These are phyloP conservation scores for Gnathochromis pfefferi DNA, from an alignment of 2,113 vertebrate genomes.

Conservation along the genomic window DNA sequence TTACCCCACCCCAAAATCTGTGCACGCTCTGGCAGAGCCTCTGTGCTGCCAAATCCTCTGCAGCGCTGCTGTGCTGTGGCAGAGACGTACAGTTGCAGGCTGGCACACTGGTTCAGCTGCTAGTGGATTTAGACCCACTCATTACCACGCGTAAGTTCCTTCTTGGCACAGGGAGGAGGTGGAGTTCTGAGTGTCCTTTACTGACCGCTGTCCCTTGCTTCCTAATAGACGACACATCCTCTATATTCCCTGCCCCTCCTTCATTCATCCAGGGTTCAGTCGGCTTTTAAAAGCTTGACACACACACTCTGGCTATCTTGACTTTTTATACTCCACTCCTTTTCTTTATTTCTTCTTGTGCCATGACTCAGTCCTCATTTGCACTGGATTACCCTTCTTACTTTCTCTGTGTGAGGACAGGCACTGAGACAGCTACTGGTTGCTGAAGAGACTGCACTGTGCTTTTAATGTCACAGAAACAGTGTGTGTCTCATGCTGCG, in stretches of 20 bases:
- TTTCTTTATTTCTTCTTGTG: neutral
- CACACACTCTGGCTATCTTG: neutral
- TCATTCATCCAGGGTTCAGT: slow-evolving; percentile 3
- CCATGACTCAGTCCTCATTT: slow-evolving; percentile 4
- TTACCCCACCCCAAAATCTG: slow-evolving; percentile 33
- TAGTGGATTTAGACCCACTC: slow-evolving; percentile 40
- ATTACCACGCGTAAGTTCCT: slow-evolving; percentile 39
- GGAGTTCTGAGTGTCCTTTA: slow-evolving; percentile 55
- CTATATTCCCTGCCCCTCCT: slow-evolving; percentile 1
- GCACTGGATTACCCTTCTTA: neutral
- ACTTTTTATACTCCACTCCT: neutral
- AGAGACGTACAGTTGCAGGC: slow-evolving; percentile 19
- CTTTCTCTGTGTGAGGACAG: neutral
- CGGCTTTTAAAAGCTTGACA: slow-evolving; percentile 10
- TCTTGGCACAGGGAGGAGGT: slow-evolving; percentile 34
- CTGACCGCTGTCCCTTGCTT: slow-evolving; percentile 46
- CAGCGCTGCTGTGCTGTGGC: slow-evolving; percentile 47
- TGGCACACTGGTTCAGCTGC: slow-evolving; percentile 41
- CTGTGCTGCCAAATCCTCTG: slow-evolving; percentile 57
- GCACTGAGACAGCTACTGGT: slow-evolving; percentile 7
- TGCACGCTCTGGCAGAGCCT: slow-evolving; percentile 19
- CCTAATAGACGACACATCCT: slow-evolving; percentile 6
- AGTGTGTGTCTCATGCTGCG: neutral
- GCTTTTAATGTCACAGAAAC: neutral
- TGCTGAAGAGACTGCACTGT: neutral